These are phyloP conservation scores for Aradophagus sp. DNA, from an alignment of 1,140 invertebrate genomes.

Conservation along the genomic window DNA sequence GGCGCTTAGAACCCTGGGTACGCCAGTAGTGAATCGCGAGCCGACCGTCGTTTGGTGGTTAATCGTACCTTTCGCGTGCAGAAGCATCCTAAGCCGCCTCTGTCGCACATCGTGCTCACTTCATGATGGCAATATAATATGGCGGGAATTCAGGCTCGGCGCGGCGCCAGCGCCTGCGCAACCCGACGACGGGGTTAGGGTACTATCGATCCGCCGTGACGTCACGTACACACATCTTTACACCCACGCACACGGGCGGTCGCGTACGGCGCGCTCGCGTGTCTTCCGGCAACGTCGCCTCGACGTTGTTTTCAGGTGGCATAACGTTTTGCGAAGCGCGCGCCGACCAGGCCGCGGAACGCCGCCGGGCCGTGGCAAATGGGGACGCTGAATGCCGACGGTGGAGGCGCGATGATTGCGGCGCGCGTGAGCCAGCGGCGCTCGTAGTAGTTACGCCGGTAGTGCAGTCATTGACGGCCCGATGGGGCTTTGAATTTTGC, in stretches of 20 bases:
- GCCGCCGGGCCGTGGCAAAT: conserved; percentile 6
- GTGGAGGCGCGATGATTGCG: conserved; percentile 32
- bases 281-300: conserved; percentile 27
- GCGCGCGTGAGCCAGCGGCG: conserved; percentile 28
- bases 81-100: conserved; percentile 80
- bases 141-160: conserved; percentile 71
- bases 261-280: conserved; percentile 18
- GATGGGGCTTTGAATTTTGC: conserved; percentile 47
- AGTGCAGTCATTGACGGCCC: conserved; percentile 55
- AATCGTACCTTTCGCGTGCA: conserved; percentile 78
- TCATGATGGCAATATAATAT: conserved; percentile 74
- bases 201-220: conserved; percentile 72
- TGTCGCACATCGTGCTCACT: conserved; percentile 78
- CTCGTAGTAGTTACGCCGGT: conserved; percentile 51
- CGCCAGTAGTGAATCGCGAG: neutral
- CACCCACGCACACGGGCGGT: conserved; percentile 19
- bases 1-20: no score
- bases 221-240: conserved; percentile 61
- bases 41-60: conserved; percentile 37
- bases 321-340: conserved; percentile 9
- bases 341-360: neutral
- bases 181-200: conserved; percentile 58
- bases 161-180: conserved; percentile 66
- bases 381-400: conserved; percentile 18
- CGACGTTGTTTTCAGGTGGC: conserved; percentile 17